Evolutionary conservation across 2,797 vertebrate genomes (phyloP).

Genomic region (Florisuga fusca): DNA sequence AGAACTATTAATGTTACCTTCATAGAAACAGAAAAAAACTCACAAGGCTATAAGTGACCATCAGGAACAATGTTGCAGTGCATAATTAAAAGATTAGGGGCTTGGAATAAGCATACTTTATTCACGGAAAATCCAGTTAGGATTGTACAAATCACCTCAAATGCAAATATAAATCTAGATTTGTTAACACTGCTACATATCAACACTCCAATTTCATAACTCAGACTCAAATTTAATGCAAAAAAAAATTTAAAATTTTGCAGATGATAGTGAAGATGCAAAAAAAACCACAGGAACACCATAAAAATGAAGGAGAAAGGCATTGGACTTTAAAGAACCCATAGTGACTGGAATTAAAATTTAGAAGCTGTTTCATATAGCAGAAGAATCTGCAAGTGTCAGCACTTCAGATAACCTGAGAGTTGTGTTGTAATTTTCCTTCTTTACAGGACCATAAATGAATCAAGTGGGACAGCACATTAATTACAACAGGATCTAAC

Average conservation of each 20-base stretch:
- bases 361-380: background rate
- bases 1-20: background rate
- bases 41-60: background rate
- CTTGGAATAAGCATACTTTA: background rate
- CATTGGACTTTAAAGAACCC: background rate
- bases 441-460: background rate
- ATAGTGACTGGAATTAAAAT: background rate
- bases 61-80: background rate
- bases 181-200: background rate
- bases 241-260: background rate
- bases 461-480: background rate
- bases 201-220: background rate
- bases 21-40: background rate
- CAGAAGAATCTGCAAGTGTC: background rate
- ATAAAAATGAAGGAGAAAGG: background rate
- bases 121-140: background rate
- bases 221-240: background rate
- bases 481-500: background rate
- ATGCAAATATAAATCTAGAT: background rate
- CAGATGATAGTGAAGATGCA: background rate
- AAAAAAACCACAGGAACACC: background rate
- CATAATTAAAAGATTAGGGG: background rate
- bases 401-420: background rate
- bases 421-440: background rate
- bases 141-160: background rate